These are phyloP conservation scores for Hofmannophila pseudospretella DNA, from an alignment of 2,888 invertebrate genomes.

Conservation along the genomic window DNA sequence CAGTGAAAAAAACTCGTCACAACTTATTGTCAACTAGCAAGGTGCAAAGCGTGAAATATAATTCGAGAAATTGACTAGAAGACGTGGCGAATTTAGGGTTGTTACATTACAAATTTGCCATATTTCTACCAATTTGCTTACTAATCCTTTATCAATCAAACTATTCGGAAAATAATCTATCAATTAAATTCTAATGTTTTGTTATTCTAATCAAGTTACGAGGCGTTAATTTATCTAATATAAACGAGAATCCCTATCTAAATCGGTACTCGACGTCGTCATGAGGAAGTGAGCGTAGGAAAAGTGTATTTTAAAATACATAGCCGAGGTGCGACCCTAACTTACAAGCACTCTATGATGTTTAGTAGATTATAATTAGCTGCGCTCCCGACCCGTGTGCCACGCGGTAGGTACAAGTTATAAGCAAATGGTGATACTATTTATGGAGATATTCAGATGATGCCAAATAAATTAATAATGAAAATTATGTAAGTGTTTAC, in stretches of 20 bases:
- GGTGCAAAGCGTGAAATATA: slow-evolving; percentile 10
- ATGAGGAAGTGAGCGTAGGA: slow-evolving; percentile 41
- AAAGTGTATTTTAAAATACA: slow-evolving; percentile 62
- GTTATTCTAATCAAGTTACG: no score
- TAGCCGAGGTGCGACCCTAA: slow-evolving; percentile 62
- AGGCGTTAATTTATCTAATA: no score
- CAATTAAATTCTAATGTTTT: no score
- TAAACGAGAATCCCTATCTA: slow-evolving; percentile 22
- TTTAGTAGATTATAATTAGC: slow-evolving; percentile 77
- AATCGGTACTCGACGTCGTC: slow-evolving; percentile 28
- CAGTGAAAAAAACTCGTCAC: slow-evolving; percentile 6
- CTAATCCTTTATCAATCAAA: no score
- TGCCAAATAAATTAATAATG: no score
- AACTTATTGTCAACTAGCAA: slow-evolving; percentile 10
- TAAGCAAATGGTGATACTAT: not conserved
- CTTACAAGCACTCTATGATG: slow-evolving; percentile 69
- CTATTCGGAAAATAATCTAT: no score
- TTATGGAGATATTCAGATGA: no score
- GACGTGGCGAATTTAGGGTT: slow-evolving; percentile 5
- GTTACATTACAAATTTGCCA: not conserved
- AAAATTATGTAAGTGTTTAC: no score
- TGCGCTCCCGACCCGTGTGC: slow-evolving; percentile 48
- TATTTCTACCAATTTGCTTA: no score
- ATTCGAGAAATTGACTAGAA: slow-evolving; percentile 2
- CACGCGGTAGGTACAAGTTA: slow-evolving; percentile 28